Conservation (phyloP, 2,888 invertebrate species). For the Drosophila kanekoi region DNA sequence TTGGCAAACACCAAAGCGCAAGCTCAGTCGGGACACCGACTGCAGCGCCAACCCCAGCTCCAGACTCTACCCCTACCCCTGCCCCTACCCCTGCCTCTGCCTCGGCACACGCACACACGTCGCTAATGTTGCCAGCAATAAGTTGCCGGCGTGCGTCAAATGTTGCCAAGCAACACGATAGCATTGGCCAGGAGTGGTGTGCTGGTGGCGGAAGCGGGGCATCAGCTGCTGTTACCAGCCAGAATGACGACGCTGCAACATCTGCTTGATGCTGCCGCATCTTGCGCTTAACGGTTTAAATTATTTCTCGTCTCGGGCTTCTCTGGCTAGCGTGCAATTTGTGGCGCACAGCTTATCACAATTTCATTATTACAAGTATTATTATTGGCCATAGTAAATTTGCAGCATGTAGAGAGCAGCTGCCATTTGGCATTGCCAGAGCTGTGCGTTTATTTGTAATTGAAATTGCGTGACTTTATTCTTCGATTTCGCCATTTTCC, state of each 20-base stretch:
- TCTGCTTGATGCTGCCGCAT: slow-evolving; percentile 50
- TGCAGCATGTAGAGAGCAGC: slow-evolving; percentile 28
- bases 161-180: slow-evolving; percentile 51
- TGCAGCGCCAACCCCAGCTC: slow-evolving; percentile 6
- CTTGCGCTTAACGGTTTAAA: slow-evolving; percentile 72
- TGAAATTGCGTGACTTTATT: slow-evolving; percentile 80
- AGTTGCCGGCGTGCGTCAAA: slow-evolving; percentile 72
- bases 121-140: slow-evolving; percentile 72
- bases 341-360: slow-evolving; percentile 78
- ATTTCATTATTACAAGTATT: slow-evolving; percentile 74
- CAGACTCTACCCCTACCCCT: slow-evolving; percentile 1
- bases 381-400: slow-evolving; percentile 58
- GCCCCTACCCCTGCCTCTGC: slow-evolving; percentile 3
- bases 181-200: slow-evolving; percentile 30
- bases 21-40: slow-evolving; percentile 46
- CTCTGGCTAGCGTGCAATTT: slow-evolving; percentile 73
- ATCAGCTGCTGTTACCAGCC: slow-evolving; percentile 47
- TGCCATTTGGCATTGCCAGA: slow-evolving; percentile 41
- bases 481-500: slow-evolving; percentile 64
- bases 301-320: slow-evolving; percentile 54
- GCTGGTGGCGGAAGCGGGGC: not conserved
- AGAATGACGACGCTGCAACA: slow-evolving; percentile 62
- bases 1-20: slow-evolving; percentile 76
- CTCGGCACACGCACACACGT: slow-evolving; percentile 29
- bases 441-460: slow-evolving; percentile 66